These are phyloP conservation scores for Ceyx cyanopectus DNA, from an alignment of 2,113 vertebrate genomes.

Conservation along the genomic window DNA sequence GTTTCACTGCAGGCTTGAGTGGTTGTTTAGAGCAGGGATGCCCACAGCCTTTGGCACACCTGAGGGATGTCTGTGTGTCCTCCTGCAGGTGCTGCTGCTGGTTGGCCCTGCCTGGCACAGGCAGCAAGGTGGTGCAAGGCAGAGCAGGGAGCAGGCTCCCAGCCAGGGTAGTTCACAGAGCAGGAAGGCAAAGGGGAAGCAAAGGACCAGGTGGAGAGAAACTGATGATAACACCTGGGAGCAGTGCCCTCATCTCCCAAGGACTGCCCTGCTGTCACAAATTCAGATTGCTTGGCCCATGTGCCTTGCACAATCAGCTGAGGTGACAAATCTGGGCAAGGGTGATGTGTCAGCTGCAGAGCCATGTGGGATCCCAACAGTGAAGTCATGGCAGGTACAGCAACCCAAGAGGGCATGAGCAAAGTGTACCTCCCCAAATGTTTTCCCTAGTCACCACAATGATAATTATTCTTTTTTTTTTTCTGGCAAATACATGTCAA, in stretches of 20 bases:
- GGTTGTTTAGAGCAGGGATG: not conserved
- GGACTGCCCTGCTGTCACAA: not conserved
- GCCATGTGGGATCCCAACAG: rapidly evolving
- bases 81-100: not conserved
- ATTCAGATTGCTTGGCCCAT: not conserved
- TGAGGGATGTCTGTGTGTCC: not conserved
- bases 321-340: too few relatives aligned
- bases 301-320: not conserved
- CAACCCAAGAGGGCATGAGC: not conserved
- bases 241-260: not conserved
- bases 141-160: rapidly evolving
- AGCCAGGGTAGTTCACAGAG: not conserved
- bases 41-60: rapidly evolving
- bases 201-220: not conserved
- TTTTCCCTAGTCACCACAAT: not conserved
- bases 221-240: too few relatives aligned
- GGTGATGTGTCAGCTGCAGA: not conserved
- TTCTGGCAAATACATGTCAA: not conserved
- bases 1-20: not conserved
- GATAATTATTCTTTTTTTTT: not conserved
- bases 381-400: not conserved
- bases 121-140: rapidly evolving
- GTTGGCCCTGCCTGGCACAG: rapidly evolving
- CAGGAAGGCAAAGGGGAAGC: not conserved
- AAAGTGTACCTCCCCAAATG: not conserved